Evolutionary conservation across 2,888 invertebrate genomes (phyloP).

Genomic region (Hydroisotoma schaefferi): DNA sequence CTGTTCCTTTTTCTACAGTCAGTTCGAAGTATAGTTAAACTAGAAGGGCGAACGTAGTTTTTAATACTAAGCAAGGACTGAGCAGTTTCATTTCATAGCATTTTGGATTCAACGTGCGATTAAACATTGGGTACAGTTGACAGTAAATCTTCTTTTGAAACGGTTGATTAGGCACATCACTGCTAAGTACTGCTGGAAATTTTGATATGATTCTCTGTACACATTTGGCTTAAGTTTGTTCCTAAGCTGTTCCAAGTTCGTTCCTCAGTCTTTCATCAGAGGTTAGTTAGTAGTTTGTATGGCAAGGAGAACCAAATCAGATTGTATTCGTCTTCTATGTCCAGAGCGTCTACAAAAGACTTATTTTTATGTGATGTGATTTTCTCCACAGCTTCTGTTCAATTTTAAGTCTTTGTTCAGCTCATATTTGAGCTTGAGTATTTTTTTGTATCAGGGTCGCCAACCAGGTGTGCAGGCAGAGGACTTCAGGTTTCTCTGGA

Average conservation of each 20-base stretch:
- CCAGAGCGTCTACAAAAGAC: slow-evolving; percentile 5
- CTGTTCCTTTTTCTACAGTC: too few species aligned
- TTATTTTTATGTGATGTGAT: slow-evolving; percentile 3
- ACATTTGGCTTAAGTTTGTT: too few species aligned
- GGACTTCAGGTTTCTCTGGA: slow-evolving; percentile 6
- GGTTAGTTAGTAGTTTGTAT: not conserved
- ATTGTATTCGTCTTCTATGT: not conserved
- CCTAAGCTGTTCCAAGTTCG: too few species aligned
- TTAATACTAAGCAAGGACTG: too few species aligned
- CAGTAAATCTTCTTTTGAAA: too few species aligned
- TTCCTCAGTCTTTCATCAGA: not conserved
- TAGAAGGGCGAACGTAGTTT: too few species aligned
- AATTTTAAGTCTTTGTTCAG: slow-evolving; percentile 1
- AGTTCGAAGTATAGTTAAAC: too few species aligned
- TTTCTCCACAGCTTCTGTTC: slow-evolving; percentile 4
- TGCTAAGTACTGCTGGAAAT: not conserved
- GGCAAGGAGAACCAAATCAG: not conserved
- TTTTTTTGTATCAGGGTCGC: slow-evolving; percentile 6
- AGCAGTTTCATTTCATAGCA: too few species aligned
- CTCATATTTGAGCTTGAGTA: slow-evolving; percentile 1
- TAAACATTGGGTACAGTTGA: too few species aligned
- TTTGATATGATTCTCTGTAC: not conserved
- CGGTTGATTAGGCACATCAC: slow-evolving; percentile 4
- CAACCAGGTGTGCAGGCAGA: slow-evolving; percentile 5
- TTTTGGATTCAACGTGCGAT: too few species aligned